These are phyloP conservation scores for Oegoconia quadripuncta DNA, from an alignment of 2,888 invertebrate genomes.

Conservation along the genomic window DNA sequence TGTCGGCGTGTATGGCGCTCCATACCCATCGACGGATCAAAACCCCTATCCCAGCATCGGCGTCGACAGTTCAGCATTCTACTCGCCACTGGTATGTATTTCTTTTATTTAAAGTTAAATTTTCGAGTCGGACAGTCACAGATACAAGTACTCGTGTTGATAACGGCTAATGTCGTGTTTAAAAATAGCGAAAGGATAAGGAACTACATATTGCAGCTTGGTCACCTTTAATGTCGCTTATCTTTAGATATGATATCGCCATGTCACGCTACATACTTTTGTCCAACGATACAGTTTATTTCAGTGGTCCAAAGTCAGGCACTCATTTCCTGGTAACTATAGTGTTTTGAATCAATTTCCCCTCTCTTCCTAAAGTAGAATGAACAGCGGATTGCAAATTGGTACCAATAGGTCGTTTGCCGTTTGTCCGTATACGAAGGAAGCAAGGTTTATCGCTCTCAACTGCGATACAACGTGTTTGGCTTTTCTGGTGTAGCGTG, in stretches of 20 bases:
- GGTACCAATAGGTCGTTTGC: constrained; percentile 66
- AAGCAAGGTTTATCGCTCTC: constrained; percentile 69
- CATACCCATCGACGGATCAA: constrained; percentile 94
- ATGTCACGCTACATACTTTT: background rate
- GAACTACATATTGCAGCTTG: too few species aligned
- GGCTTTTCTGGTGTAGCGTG: constrained; percentile 62
- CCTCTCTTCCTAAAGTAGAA: constrained; percentile 9
- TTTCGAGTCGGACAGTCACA: background rate
- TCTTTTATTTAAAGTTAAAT: constrained; percentile 4
- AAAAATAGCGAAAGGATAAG: background rate
- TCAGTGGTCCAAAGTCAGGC: constrained; percentile 14
- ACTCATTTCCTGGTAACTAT: background rate
- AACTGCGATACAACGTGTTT: constrained; percentile 58
- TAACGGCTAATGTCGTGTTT: too few species aligned
- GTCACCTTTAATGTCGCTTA: too few species aligned
- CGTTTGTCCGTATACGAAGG: constrained; percentile 50
- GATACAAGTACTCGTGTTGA: background rate
- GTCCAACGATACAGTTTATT: constrained; percentile 36
- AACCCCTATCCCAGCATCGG: constrained; percentile 96
- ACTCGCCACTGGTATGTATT: constrained; percentile 94
- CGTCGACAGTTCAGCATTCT: constrained; percentile 96
- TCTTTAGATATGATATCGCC: too few species aligned
- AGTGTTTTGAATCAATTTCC: background rate
- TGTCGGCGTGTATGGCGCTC: constrained; percentile 90
- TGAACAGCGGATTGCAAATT: constrained; percentile 50